Evolutionary conservation across 2,888 invertebrate genomes (phyloP), one percentile per base, ranked within the genome.

Genomic region (Synergus itoensis): DNA sequence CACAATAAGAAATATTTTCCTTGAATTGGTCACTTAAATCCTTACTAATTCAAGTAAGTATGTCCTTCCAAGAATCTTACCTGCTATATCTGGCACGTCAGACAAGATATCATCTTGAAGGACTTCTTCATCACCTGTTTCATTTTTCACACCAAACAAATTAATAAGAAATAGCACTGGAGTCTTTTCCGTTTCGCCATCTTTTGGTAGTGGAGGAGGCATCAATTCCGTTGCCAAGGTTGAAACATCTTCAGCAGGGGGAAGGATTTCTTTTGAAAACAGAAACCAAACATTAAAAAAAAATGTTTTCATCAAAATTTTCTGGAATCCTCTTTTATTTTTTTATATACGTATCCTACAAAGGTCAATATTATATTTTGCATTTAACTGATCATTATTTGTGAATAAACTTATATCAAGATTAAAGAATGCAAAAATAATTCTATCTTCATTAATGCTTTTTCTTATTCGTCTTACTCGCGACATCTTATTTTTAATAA

Each of bases 141-240:
- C 60, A 76, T 92, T 92, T 78, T 87, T 89, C 16, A 92, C 82
- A 1, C 89, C 92, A 73, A 84, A 90, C 9, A 92, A 79, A 81
- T 92, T 92, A 62, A 92, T 87, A 8, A 92, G 76, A 77, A 89
- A 92, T 1, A 92, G 76, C 9, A 87, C 80, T 14, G 86, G 87
- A 16, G 83, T 82, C n/a, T 73, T 83, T 36, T 3, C 16, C 65
- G 65, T 21, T 9, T 84, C 83, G 11, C 78, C 79, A 0, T 83
- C 81, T 62, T 86, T 81, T 63, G 87, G 86, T n/a, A 80, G 14
- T 12, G 87, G 81, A 5, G 91, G 90, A 18, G 90, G 91, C 45
- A 73, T 43, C 62, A 89, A 80, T 18, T 90, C 88, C 0, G 88
- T 88, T 40, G 90, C 81, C 60, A 90, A 81, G 1, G 83, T 83